Base-by-base conservation (phyloP, 2,797 vertebrate species). In the Poeciliopsis gracilis region DNA sequence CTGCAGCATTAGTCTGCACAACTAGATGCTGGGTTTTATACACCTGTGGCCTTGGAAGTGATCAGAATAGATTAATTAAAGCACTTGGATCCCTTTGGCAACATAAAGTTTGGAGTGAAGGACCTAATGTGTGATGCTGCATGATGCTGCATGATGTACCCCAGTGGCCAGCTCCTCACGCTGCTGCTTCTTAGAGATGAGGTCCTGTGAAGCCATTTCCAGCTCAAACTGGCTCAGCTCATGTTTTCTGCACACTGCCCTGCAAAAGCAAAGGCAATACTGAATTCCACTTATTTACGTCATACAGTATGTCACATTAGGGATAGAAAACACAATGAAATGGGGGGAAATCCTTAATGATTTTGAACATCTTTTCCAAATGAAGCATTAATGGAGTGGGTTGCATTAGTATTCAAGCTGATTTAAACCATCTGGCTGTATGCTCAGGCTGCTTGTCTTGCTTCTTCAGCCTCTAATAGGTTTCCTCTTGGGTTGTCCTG, bases 151-250 rank as follows among this genome's bases (percentile, higher is more conserved):
- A 0, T 5, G 3, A 20, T 5, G 10, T 86, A 98, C 98, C 95
- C 98, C 98, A 20, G 97, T 98, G 80, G 97, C 96, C 88, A 99
- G 93, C 90, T 99, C 98, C 87, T 99, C 98, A n/a, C 96, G 96
- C 80, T 99, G 98, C 91, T 98, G 97, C 89, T 99, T 99, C 95
- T 98, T 99, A 53, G 96, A 96, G 73, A 95, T 89, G 66, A 99
- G 94, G 92, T 99, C 98, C 86, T 97, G 96, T 15, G 95, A 95
- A n/a, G 96, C 95, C 92, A 94, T 95, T 94, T 99, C 98, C 84
- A 98, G 94, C 81, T 99, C 98, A 86, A 96, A 99, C 82, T 99
- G 98, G 91, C 96, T 96, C 82, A 99, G 96, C 92, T 99, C 98
- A 2, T 99, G 97, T 87, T 99, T 99, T 89, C 97, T 96, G 93